Conservation (phyloP, 2,888 invertebrate species). For the Macrophya alboannulata region DNA sequence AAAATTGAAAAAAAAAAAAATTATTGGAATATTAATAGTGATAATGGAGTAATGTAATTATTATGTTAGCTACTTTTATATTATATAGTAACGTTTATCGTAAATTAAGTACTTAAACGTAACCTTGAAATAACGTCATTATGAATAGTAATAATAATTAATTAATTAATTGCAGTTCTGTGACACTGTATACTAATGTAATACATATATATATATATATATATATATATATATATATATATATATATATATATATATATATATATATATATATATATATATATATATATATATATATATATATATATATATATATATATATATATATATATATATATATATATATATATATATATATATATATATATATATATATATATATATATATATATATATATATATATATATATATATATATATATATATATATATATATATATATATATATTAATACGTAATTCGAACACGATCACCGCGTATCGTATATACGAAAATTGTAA, state of each 20-base stretch:
- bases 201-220: constrained; percentile 8
- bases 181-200: constrained; percentile 40
- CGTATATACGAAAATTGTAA: constrained; percentile 40
- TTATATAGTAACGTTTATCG: constrained; percentile 46
- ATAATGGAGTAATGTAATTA: constrained; percentile 65
- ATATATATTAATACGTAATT: constrained; percentile 50
- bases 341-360: too few relatives aligned
- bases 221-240: constrained; percentile 48
- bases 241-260: too few relatives aligned
- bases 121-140: constrained; percentile 5
- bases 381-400: too few relatives aligned
- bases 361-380: too few relatives aligned
- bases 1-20: constrained; percentile 18
- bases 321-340: too few relatives aligned
- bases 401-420: background rate
- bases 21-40: constrained; percentile 58
- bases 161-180: constrained; percentile 31
- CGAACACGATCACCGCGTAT: constrained; percentile 42
- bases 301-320: constrained; percentile 35
- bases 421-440: constrained; percentile 42
- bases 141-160: constrained; percentile 32
- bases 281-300: too few relatives aligned
- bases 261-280: too few relatives aligned
- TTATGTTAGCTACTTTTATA: constrained; percentile 66
- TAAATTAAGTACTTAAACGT: constrained; percentile 48